Evolutionary conservation across 2,888 invertebrate species (phyloP).

Genomic region (Molanna angustata): DNA sequence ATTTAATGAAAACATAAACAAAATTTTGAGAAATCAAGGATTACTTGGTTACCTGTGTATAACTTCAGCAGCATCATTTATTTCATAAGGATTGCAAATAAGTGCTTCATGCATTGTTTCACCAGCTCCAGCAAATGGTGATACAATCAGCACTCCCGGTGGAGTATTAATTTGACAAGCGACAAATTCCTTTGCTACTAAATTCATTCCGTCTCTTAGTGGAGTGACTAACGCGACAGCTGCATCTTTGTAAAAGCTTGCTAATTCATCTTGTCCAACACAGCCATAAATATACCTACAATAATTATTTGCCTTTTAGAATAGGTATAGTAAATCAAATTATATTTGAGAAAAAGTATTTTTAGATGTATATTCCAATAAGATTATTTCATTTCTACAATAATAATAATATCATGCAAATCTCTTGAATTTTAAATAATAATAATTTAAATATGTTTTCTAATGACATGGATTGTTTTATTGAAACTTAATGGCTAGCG

Average conservation of each 20-base stretch:
- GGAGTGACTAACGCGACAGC: slow-evolving; percentile 87
- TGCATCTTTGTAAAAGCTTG: slow-evolving; percentile 83
- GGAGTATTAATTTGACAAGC: slow-evolving; percentile 86
- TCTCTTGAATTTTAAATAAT: too few species aligned
- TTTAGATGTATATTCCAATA: too few species aligned
- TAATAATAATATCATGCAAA: too few species aligned
- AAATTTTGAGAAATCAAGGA: slow-evolving; percentile 2
- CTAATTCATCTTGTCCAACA: slow-evolving; percentile 81
- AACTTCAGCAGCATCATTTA: slow-evolving; percentile 83
- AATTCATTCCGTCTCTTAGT: slow-evolving; percentile 85
- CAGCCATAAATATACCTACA: slow-evolving; percentile 85
- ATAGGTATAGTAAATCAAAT: too few species aligned
- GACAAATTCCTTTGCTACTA: slow-evolving; percentile 90
- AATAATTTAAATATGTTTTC: too few species aligned
- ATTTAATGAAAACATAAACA: too few species aligned
- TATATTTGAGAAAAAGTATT: too few species aligned
- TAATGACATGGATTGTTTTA: too few species aligned
- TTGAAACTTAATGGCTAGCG: too few species aligned
- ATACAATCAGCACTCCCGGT: slow-evolving; percentile 83
- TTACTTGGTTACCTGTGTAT: slow-evolving; percentile 62
- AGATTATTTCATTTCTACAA: too few species aligned
- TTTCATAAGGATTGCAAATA: slow-evolving; percentile 85
- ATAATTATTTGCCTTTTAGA: too few species aligned
- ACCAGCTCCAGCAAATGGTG: slow-evolving; percentile 89
- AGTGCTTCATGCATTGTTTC: slow-evolving; percentile 93